Percentiles rank a stretch among this genome's conserved stretches.
Conservation (phyloP, 2,888 invertebrate genomes). For the Brachynemurus nebulosus region DNA sequence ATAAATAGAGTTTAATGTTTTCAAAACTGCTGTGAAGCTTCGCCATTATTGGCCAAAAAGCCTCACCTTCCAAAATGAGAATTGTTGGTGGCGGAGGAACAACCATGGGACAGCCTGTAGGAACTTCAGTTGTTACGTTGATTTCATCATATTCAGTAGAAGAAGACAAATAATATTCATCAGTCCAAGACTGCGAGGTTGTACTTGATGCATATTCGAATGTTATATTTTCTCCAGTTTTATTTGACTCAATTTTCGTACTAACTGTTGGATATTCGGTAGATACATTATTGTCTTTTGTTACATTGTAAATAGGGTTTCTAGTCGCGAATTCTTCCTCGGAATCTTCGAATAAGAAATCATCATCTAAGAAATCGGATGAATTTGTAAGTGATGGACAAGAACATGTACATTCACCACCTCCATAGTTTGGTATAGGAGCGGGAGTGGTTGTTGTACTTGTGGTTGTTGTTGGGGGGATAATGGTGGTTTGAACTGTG, state of each 20-base stretch:
- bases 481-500: not conserved
- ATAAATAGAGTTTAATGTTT: not conserved
- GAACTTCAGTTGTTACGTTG: conserved; percentile 21
- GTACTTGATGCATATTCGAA: conserved; percentile 10
- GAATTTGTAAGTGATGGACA: conserved; percentile 39
- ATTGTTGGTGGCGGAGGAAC: conserved; percentile 53
- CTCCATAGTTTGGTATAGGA: conserved; percentile 29
- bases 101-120: conserved; percentile 27
- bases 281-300: not conserved
- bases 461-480: conserved; percentile 28
- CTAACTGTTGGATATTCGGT: conserved; percentile 18
- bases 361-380: conserved; percentile 21
- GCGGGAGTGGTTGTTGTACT: conserved; percentile 25
- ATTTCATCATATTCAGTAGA: conserved; percentile 18
- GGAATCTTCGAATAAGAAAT: conserved; percentile 3
- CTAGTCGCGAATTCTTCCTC: not conserved
- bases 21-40: conserved; percentile 3
- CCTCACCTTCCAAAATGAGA: conserved; percentile 71
- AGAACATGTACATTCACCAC: conserved; percentile 59
- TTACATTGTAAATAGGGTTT: not conserved
- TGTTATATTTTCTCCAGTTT: conserved; percentile 19
- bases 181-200: conserved; percentile 12
- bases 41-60: conserved; percentile 1
- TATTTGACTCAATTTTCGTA: conserved; percentile 13
- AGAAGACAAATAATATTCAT: conserved; percentile 5